Evolutionary conservation across 2,888 invertebrate genomes (phyloP), one percentile per base, ranked within the genome.

Genomic region (Drosophila diplacantha): DNA sequence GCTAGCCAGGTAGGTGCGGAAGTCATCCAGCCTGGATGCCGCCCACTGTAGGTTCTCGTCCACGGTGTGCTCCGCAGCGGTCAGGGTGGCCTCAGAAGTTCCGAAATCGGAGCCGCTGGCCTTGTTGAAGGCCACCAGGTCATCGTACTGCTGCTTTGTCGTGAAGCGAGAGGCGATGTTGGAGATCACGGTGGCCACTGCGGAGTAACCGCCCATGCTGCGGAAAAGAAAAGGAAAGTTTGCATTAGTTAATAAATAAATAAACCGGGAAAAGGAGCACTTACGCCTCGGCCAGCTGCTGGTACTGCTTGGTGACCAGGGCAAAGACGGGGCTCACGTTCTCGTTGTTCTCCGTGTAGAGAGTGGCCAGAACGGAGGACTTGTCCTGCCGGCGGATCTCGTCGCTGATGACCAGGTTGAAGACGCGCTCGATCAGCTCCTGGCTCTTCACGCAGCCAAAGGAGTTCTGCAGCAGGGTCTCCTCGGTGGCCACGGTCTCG

Each of bases 401-500:
- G 26, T 85, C 73, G 63, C 73, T 91, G 80, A 47, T 89, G 73
- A 81, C 91, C 89, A 85, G 91, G 89, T 35, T 77, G 74, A 72
- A 91, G 86, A 73, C 92, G 89, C 54, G 77, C 20, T 88, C 85
- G 5, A 95, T 88, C 22, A 93, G 88, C 34, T 85, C 85, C 0
- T 86, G 74, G 54, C 92, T 84, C 56, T 87, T 89, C 0, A 93
- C 91, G 80, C 95, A 95, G 0, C 93, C 93, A 53, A 96, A 88
- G 2, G 92, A 90, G 51, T 86, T 87, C 22, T 95, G 89, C 1
- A 96, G 89, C 9, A 91, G 86, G 5, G 91, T 90, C 85, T 93
- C 91, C 86, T 95, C 95, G 0, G 92, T 91, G 38, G 93, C 92
- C 1, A 93, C 90, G 34, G 91, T 90, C 51, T 91, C 90, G 0